phyloP scores from a whole-genome alignment of 2,888 invertebrate genomes.

The Tenodera sinensis region DNA sequence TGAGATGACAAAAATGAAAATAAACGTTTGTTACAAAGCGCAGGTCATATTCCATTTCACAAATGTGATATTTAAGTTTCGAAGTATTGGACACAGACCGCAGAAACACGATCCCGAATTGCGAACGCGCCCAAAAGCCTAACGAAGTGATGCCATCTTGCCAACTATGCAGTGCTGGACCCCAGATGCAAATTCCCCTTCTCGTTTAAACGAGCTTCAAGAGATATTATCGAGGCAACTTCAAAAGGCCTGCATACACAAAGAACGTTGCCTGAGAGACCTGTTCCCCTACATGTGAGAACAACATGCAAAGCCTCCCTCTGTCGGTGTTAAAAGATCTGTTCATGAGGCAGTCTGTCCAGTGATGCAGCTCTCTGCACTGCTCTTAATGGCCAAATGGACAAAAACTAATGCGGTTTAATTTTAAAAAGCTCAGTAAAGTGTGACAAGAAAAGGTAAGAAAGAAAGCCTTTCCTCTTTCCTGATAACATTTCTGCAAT shows the following conservation, averaged over 20 bases:
- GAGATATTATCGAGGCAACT: not conserved
- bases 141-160: not conserved
- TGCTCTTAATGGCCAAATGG: too few species aligned
- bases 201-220: not conserved
- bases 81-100: too few species aligned
- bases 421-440: too few species aligned
- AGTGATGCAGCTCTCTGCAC: not conserved
- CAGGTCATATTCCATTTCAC: too few species aligned
- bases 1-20: too few species aligned
- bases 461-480: too few species aligned
- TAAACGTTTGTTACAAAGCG: too few species aligned
- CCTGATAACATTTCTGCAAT: too few species aligned
- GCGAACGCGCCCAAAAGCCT: not conserved
- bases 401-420: too few species aligned
- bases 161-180: not conserved
- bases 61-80: too few species aligned
- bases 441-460: too few species aligned
- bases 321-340: not conserved
- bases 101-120: not conserved
- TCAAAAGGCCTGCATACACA: not conserved
- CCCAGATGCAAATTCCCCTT: not conserved
- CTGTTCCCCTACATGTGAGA: not conserved
- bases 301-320: not conserved
- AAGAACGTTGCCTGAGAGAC: not conserved
- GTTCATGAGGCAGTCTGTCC: not conserved